Conservation (phyloP, 2,797 vertebrate species). For the Paratrypauchen microcephalus region DNA sequence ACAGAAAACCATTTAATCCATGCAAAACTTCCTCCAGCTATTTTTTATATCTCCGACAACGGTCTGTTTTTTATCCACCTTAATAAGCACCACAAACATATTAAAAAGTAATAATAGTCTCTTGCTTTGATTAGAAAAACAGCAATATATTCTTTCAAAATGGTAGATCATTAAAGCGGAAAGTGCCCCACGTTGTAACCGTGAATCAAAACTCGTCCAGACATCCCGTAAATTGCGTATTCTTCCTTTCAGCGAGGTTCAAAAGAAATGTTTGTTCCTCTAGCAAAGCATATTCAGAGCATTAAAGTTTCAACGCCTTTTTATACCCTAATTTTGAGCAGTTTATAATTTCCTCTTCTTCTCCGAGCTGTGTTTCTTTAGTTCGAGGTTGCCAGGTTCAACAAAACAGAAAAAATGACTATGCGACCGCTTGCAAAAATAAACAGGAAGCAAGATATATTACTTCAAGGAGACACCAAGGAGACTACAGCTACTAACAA, state of each 20-base stretch:
- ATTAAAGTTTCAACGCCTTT: slow-evolving; percentile 43
- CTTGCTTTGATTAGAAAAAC: slow-evolving; percentile 18
- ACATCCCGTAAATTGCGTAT: slow-evolving; percentile 31
- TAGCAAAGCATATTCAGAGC: slow-evolving; percentile 35
- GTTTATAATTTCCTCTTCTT: slow-evolving; percentile 47
- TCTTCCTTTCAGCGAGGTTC: slow-evolving; percentile 35
- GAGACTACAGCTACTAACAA: slow-evolving; percentile 9
- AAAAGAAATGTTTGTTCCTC: slow-evolving; percentile 31
- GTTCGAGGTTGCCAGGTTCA: slow-evolving; percentile 31
- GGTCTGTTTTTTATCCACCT: slow-evolving; percentile 9
- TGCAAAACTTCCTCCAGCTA: slow-evolving; percentile 28
- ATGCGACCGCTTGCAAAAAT: slow-evolving; percentile 12
- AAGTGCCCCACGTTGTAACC: slow-evolving; percentile 30
- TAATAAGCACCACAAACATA: slow-evolving; percentile 17
- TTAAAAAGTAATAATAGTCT: slow-evolving; percentile 29
- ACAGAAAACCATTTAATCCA: slow-evolving; percentile 19
- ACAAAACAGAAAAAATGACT: slow-evolving; percentile 29
- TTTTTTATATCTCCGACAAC: slow-evolving; percentile 23
- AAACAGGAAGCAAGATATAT: slow-evolving; percentile 25
- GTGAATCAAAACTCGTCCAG: slow-evolving; percentile 22
- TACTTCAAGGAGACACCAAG: slow-evolving; percentile 18
- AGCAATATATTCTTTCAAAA: slow-evolving; percentile 28
- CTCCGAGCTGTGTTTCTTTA: slow-evolving; percentile 40
- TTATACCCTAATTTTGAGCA: slow-evolving; percentile 33
- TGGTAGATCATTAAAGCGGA: slow-evolving; percentile 33